Conservation (phyloP, 2,113 vertebrate genomes). For the Bos javanicus region DNA sequence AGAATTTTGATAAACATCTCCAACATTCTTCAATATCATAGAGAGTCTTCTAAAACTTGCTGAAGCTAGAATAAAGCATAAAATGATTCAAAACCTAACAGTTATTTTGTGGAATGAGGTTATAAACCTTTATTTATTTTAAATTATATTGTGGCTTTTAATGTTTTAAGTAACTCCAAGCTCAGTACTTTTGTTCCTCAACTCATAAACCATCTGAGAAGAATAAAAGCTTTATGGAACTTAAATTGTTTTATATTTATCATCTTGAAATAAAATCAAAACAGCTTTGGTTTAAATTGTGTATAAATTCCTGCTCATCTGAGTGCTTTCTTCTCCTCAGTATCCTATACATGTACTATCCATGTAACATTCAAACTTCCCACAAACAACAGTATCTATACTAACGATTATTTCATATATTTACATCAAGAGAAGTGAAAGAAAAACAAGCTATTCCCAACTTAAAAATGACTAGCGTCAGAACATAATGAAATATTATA, state of each 20-base stretch:
- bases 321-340: background rate
- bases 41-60: background rate
- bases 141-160: constrained; percentile 11
- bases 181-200: background rate
- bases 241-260: constrained; percentile 18
- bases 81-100: background rate
- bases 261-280: background rate
- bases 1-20: background rate
- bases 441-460: background rate
- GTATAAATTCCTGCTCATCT: background rate
- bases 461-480: background rate
- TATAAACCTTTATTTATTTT: constrained; percentile 32
- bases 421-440: background rate
- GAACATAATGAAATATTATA: background rate
- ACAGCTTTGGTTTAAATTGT: background rate
- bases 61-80: background rate
- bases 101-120: constrained; percentile 19
- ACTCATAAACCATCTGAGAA: background rate
- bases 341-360: background rate
- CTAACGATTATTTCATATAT: background rate
- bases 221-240: background rate
- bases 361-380: background rate
- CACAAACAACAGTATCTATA: background rate
- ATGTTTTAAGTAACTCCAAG: constrained; percentile 3
- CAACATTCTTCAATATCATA: background rate